phyloP scores from a whole-genome alignment of 2,888 invertebrate species.

The Molanna angustata region DNA sequence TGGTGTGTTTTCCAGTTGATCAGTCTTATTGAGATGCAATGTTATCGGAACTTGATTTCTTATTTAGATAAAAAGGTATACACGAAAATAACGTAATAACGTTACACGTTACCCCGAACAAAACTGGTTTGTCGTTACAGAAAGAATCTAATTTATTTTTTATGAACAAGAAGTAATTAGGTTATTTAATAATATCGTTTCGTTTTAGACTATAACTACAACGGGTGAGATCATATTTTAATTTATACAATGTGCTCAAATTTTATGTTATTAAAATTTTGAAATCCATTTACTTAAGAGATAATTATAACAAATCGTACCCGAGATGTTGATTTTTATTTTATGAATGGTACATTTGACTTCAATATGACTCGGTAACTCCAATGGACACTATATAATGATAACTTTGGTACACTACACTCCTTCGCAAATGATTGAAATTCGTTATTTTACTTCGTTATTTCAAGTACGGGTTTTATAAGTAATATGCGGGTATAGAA shows the following conservation, averaged over 20 bases:
- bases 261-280: conserved; percentile 5
- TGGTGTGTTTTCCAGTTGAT: conserved; percentile 22
- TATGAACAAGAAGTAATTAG: conserved; percentile 9
- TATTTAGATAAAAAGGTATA: not conserved
- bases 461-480: too few species aligned
- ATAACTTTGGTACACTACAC: too few species aligned
- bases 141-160: conserved; percentile 14
- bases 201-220: not conserved
- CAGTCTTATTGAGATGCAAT: conserved; percentile 16
- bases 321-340: too few species aligned
- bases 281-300: not conserved
- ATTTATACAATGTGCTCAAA: conserved; percentile 6
- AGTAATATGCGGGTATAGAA: too few species aligned
- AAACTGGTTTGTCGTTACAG: conserved; percentile 3
- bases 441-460: too few species aligned
- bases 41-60: conserved; percentile 17
- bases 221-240: conserved; percentile 6
- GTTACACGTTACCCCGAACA: not conserved
- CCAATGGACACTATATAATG: too few species aligned
- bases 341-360: too few species aligned
- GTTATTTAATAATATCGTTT: conserved; percentile 8
- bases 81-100: conserved; percentile 4
- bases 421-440: too few species aligned
- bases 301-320: conserved; percentile 6
- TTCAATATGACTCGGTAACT: too few species aligned